phyloP scores from a whole-genome alignment of 2,888 invertebrate species.

The Choreutis nemorana region DNA sequence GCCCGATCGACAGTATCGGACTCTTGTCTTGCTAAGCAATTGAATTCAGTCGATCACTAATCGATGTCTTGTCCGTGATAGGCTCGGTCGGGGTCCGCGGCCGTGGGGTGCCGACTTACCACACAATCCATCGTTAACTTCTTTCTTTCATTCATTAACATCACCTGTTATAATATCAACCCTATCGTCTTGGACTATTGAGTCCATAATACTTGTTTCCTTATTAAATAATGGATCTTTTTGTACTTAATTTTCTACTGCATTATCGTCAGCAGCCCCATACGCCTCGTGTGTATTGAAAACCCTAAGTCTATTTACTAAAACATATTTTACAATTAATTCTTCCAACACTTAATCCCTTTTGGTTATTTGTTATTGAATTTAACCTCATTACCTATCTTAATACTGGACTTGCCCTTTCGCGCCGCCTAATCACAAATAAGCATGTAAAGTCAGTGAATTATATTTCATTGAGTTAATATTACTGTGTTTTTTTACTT shows the following conservation, averaged over 20 bases:
- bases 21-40: slow-evolving; percentile 60
- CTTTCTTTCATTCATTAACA: slow-evolving; percentile 62
- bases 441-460: slow-evolving; percentile 65
- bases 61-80: slow-evolving; percentile 67
- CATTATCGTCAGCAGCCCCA: slow-evolving; percentile 54
- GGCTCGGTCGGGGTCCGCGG: slow-evolving; percentile 62
- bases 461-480: slow-evolving; percentile 62
- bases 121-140: slow-evolving; percentile 68
- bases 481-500: slow-evolving; percentile 53
- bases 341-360: slow-evolving; percentile 22
- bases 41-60: slow-evolving; percentile 68
- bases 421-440: slow-evolving; percentile 66
- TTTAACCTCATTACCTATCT: slow-evolving; percentile 68
- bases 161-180: slow-evolving; percentile 44
- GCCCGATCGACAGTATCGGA: slow-evolving; percentile 57
- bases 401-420: slow-evolving; percentile 67
- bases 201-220: slow-evolving; percentile 40
- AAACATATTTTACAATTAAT: slow-evolving; percentile 30
- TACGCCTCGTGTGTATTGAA: slow-evolving; percentile 27
- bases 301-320: slow-evolving; percentile 34
- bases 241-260: slow-evolving; percentile 59
- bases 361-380: slow-evolving; percentile 27
- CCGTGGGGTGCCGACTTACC: slow-evolving; percentile 67
- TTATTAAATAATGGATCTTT: slow-evolving; percentile 49
- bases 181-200: slow-evolving; percentile 34